Percentiles rank a stretch among this genome's conserved stretches.
These are phyloP conservation scores for Xerus inauris DNA, from an alignment of 2,113 vertebrate species.

Conservation along the genomic window DNA sequence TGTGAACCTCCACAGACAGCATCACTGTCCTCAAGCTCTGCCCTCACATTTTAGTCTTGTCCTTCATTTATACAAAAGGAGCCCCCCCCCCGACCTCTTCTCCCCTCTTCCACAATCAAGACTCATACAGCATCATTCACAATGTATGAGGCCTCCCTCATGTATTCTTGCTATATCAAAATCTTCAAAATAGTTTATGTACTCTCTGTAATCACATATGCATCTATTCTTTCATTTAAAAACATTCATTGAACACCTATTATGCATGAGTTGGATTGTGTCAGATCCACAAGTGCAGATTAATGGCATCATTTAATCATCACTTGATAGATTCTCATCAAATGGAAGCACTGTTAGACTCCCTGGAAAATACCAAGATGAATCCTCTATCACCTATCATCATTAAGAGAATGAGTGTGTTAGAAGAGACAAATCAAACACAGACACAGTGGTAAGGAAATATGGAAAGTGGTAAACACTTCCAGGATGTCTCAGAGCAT, in stretches of 20 bases:
- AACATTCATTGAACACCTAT: not conserved
- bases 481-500: not conserved
- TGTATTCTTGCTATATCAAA: not conserved
- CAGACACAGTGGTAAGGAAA: not conserved
- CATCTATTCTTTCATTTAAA: not conserved
- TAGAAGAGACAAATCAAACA: not conserved
- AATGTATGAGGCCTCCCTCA: not conserved
- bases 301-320: not conserved
- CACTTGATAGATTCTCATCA: not conserved
- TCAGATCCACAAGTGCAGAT: not conserved
- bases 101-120: not conserved
- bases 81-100: not conserved
- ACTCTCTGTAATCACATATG: not conserved
- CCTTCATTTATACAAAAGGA: not conserved
- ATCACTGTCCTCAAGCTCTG: not conserved
- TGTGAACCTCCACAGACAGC: not conserved
- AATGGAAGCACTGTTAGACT: not conserved
- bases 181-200: slow-evolving; percentile 9
- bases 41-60: not conserved
- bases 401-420: not conserved
- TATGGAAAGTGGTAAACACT: not conserved
- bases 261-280: not conserved
- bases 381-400: not conserved
- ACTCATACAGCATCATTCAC: not conserved
- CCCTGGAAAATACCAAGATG: not conserved